These are phyloP conservation scores for Verasper variegatus DNA, from an alignment of 2,113 vertebrate genomes.

Conservation along the genomic window DNA sequence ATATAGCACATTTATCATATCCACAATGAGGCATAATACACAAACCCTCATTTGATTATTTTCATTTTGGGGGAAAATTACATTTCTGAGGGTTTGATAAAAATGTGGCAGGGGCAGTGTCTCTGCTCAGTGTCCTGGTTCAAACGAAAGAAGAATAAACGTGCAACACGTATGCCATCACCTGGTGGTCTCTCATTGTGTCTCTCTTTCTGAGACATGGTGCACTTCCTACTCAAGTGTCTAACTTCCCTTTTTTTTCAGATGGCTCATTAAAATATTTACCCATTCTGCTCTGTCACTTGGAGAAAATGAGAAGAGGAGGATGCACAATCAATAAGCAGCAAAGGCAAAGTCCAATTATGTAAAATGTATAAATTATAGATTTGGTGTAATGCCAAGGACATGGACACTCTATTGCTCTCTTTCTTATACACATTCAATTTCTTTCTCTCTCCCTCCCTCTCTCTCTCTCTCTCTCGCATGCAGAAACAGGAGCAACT, in stretches of 20 bases:
- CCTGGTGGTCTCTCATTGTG: conserved; percentile 37
- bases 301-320: conserved; percentile 69
- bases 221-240: conserved; percentile 36
- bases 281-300: conserved; percentile 71
- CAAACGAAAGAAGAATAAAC: conserved; percentile 56
- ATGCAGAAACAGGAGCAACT: conserved; percentile 63
- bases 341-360: conserved; percentile 80
- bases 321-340: conserved; percentile 77
- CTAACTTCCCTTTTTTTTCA: conserved; percentile 20
- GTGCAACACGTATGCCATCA: conserved; percentile 47
- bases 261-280: conserved; percentile 75
- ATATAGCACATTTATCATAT: conserved; percentile 67
- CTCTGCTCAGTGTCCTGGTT: conserved; percentile 58
- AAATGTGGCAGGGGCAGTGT: conserved; percentile 13
- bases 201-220: conserved; percentile 17
- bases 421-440: conserved; percentile 50
- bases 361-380: conserved; percentile 80
- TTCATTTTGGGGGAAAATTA: conserved; percentile 45
- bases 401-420: conserved; percentile 61
- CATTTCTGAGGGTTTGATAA: conserved; percentile 41
- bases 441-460: conserved; percentile 17
- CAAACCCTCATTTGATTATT: conserved; percentile 65
- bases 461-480: conserved; percentile 29
- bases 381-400: conserved; percentile 76
- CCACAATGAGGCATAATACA: conserved; percentile 68